phyloP scores from a whole-genome alignment of 1,140 invertebrate genomes.

The Linepithema humile region DNA sequence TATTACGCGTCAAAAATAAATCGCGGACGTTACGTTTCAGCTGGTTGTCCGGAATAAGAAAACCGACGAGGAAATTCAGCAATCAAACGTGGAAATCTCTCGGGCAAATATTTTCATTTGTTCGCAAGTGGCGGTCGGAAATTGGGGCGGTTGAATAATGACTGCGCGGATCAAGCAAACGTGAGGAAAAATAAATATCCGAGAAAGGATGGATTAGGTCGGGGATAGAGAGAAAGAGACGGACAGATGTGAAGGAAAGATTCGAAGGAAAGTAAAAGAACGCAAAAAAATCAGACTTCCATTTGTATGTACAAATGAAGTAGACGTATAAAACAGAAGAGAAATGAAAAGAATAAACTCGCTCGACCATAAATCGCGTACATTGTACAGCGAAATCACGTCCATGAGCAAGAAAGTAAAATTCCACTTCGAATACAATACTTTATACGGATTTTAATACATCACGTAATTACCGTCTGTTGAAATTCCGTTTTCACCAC shows the following conservation, averaged over 20 bases:
- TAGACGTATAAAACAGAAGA: background rate
- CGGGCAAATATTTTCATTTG: slow-evolving; percentile 33
- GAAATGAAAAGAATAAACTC: slow-evolving; percentile 4
- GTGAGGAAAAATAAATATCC: slow-evolving; percentile 45
- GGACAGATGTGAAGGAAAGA: background rate
- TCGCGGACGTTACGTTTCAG: slow-evolving; percentile 30
- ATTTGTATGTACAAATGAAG: slow-evolving; percentile 40
- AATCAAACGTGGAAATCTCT: slow-evolving; percentile 46
- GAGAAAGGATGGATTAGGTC: background rate
- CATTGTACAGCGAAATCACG: slow-evolving; percentile 3
- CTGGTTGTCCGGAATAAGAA: slow-evolving; percentile 4
- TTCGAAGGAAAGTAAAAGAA: slow-evolving; percentile 22
- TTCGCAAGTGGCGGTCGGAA: slow-evolving; percentile 33
- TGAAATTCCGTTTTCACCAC: background rate
- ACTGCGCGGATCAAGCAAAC: slow-evolving; percentile 50
- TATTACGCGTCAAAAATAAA: slow-evolving; percentile 45
- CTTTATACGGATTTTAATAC: slow-evolving; percentile 34
- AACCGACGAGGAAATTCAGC: slow-evolving; percentile 29
- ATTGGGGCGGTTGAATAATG: slow-evolving; percentile 63
- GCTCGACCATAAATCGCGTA: slow-evolving; percentile 17
- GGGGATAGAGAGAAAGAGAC: background rate
- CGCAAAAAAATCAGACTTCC: slow-evolving; percentile 19
- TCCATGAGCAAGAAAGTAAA: background rate
- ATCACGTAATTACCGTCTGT: background rate
- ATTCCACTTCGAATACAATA: background rate